phyloP scores from a whole-genome alignment of 2,113 vertebrate species.

The Irena cyanogastra region DNA sequence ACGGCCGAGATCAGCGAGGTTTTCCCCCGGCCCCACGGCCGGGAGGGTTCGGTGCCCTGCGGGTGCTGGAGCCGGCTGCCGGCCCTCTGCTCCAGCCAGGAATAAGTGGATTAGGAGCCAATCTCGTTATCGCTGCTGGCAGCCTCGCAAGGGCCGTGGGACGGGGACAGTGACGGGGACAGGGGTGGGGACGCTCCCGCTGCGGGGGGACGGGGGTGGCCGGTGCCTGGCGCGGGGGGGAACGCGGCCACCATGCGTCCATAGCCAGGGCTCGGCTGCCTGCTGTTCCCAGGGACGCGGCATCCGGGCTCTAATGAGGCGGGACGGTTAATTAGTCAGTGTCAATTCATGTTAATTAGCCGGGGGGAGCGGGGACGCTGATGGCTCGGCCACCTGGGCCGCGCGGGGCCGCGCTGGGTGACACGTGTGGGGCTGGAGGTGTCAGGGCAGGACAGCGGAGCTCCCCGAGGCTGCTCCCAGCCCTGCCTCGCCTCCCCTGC shows the following conservation, averaged over 20 bases:
- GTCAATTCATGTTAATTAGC: conserved; percentile 28
- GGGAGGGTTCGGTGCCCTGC: rapidly evolving
- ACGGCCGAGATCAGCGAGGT: rapidly evolving
- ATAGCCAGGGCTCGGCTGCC: background rate
- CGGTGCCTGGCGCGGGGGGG: rapidly evolving
- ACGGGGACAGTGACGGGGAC: background rate
- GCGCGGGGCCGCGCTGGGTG: background rate
- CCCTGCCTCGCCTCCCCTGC: background rate
- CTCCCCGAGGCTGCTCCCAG: rapidly evolving
- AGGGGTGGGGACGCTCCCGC: background rate
- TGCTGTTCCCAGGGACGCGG: background rate
- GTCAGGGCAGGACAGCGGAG: rapidly evolving
- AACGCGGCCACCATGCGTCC: rapidly evolving
- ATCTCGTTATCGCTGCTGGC: background rate
- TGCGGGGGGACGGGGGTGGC: rapidly evolving
- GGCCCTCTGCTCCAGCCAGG: background rate
- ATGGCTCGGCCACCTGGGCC: background rate
- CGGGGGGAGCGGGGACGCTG: background rate
- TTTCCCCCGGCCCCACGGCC: no score
- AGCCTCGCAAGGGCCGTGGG: background rate
- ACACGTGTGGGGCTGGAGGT: rapidly evolving
- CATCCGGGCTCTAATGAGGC: background rate
- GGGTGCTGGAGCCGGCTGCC: background rate
- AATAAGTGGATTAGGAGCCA: background rate
- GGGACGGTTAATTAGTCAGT: conserved; percentile 17